These are phyloP conservation scores for Anhinga rufa DNA, from an alignment of 2,113 vertebrate species.

Conservation along the genomic window DNA sequence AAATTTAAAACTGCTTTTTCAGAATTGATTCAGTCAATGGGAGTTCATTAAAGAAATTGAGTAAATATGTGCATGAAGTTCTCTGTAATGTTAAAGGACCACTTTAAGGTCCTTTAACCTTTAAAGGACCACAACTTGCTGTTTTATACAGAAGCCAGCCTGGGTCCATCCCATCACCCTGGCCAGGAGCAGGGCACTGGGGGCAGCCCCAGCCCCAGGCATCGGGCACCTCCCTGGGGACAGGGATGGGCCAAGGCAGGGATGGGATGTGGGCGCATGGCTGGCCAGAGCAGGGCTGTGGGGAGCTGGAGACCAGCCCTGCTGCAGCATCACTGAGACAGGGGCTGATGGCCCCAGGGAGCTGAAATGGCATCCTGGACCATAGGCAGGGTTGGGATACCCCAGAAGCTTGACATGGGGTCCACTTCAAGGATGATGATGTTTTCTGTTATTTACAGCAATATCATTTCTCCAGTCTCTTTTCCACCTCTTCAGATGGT, in stretches of 20 bases:
- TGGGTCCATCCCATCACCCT: fast-evolving
- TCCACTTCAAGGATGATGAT: neutral
- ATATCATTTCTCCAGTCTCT: neutral
- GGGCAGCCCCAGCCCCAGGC: neutral
- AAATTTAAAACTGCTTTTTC: neutral
- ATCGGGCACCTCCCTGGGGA: neutral
- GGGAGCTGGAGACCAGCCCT: neutral
- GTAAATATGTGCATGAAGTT: neutral
- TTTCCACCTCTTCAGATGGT: neutral
- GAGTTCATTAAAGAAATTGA: neutral
- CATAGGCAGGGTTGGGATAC: neutral
- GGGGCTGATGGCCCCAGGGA: neutral
- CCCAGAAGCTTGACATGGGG: neutral
- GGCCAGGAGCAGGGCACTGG: neutral
- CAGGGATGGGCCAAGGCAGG: neutral
- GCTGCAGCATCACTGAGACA: neutral
- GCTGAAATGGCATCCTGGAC: neutral
- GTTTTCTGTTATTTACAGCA: neutral
- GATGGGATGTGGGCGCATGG: no score
- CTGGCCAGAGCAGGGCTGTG: neutral
- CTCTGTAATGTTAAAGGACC: neutral
- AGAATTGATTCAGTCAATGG: neutral
- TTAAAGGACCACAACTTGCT: neutral
- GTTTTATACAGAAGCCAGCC: neutral
- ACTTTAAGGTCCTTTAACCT: no score